Evolutionary conservation across 2,888 invertebrate species (phyloP).

Genomic region (Neoitamus cyanurus): DNA sequence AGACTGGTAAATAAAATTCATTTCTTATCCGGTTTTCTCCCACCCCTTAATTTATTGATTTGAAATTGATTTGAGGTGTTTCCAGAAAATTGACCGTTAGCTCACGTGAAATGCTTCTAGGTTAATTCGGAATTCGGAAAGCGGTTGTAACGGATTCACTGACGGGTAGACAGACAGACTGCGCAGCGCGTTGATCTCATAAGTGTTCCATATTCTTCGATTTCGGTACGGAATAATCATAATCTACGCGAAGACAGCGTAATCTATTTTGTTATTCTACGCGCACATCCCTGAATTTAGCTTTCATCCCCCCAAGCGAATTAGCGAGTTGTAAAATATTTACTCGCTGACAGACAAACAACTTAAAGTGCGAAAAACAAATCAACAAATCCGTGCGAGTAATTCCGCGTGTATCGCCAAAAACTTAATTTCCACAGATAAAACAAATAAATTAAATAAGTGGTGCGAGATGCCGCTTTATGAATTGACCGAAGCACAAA

Average conservation of each 20-base stretch:
- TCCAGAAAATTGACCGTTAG: too few relatives aligned
- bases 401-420: background rate
- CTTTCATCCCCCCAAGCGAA: background rate
- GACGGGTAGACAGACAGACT: too few relatives aligned
- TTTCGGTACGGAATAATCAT: too few relatives aligned
- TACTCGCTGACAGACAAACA: background rate
- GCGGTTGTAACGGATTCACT: too few relatives aligned
- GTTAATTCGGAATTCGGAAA: too few relatives aligned
- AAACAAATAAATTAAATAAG: background rate
- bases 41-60: too few relatives aligned
- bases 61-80: too few relatives aligned
- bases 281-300: background rate
- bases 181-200: too few relatives aligned
- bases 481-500: background rate
- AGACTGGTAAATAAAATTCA: too few relatives aligned
- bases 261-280: background rate
- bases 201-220: too few relatives aligned
- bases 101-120: too few relatives aligned
- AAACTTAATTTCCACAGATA: background rate
- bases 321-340: background rate
- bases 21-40: too few relatives aligned
- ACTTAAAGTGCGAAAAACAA: background rate
- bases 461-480: background rate
- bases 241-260: background rate
- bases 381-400: background rate